Conservation (phyloP, 2,888 invertebrate genomes). For the Melikaiella ostensackeni region DNA sequence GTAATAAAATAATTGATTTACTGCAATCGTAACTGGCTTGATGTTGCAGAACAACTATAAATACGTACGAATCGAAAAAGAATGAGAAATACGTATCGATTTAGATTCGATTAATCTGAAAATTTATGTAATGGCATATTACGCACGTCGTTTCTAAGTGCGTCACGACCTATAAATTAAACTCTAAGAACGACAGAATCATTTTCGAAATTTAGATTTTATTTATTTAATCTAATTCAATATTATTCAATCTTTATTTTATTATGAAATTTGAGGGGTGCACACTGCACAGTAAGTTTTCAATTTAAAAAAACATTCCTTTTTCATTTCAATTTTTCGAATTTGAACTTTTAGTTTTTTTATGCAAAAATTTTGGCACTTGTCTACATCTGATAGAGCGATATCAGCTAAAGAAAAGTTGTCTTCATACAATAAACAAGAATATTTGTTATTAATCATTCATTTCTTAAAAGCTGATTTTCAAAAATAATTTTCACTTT, state of each 20-base stretch:
- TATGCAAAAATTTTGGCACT: too few relatives aligned
- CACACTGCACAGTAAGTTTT: not conserved
- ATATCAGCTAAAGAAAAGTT: too few relatives aligned
- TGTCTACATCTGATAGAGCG: too few relatives aligned
- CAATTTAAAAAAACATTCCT: too few relatives aligned
- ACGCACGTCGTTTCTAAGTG: not conserved
- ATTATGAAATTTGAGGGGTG: not conserved
- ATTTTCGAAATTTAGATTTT: not conserved
- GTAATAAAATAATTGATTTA: constrained; percentile 58
- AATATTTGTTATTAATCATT: too few relatives aligned
- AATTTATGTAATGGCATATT: not conserved
- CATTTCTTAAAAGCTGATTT: too few relatives aligned
- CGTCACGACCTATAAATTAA: not conserved
- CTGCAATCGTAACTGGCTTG: constrained; percentile 35
- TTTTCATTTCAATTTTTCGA: too few relatives aligned
- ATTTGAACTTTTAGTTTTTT: too few relatives aligned
- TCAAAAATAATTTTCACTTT: too few relatives aligned
- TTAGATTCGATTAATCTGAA: constrained; percentile 7
- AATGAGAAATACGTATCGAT: constrained; percentile 9
- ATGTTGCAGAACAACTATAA: constrained; percentile 21
- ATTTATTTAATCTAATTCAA: not conserved
- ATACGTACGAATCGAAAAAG: constrained; percentile 20
- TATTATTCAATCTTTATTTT: not conserved
- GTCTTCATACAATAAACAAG: too few relatives aligned
- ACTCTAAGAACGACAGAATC: not conserved